Evolutionary conservation across 1,140 invertebrate species (phyloP), one percentile per base, ranked within the genome.

Genomic region (Zaprionus capensis): DNA sequence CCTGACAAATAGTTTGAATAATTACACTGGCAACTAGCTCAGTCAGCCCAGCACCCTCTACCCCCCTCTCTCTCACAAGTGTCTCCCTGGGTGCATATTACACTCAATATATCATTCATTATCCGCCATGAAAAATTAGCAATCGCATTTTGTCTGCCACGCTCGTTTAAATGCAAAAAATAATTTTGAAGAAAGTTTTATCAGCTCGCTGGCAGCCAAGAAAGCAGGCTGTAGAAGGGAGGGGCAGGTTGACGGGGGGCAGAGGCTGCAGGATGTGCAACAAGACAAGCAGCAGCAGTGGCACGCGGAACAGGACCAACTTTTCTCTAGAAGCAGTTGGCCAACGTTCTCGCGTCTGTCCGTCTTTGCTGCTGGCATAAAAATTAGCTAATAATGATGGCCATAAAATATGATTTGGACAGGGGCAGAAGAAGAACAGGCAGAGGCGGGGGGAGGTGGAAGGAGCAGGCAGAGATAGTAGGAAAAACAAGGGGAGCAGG

Each of bases 301-400:
- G 34, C 53, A 49, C 22, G 44, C 31, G 53, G 46, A 57, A 57
- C 71, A 84, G 73, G 83, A 88, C 85, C 38, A 90, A 90, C 64
- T 90, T 90, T 84, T 85, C 61, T 17, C 44, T 26, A 57, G 64
- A 17, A 57, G 64, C 36, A 57, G 53, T 57, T 66, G 41, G n/a
- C 41, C 41, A 7, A 9, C 41, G n/a, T 46, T n/a, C 41, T 46
- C 6, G 41, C 14, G 36, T 38, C 36, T 55, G 31, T 34, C 31
- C 31, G 31, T 34, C 31, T 53, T 65, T 70, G 67, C 28, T 22
- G 51, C 46, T 51, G 20, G 83, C 82, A 90, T 85, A 90, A 90
- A 90, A 90, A 90, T 85, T 90, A 90, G 85, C 81, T 90, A 90
- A 90, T 90, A 90, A 90, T 90, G 85, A 90, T 82, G 79, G 81